phyloP scores from a whole-genome alignment of 2,797 vertebrate genomes.

The Pempheris klunzingeri region DNA sequence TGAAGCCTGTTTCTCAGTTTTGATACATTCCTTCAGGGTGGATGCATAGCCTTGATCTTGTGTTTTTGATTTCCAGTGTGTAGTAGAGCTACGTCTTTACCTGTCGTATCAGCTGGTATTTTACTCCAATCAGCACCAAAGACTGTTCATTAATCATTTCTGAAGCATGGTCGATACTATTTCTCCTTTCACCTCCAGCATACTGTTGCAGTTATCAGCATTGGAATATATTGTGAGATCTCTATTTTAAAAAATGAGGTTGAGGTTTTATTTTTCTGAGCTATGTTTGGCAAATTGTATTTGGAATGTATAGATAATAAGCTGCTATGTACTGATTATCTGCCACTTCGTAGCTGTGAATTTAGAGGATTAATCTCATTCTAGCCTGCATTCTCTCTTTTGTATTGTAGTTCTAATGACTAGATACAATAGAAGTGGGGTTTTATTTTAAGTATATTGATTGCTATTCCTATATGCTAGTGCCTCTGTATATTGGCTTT shows the following conservation, averaged over 20 bases:
- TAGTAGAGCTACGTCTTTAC: conserved; percentile 75
- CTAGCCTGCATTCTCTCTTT: conserved; percentile 93
- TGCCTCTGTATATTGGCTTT: conserved; percentile 89
- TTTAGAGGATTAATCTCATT: conserved; percentile 97
- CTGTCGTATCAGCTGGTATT: conserved; percentile 72
- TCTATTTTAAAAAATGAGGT: conserved; percentile 88
- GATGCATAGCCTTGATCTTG: conserved; percentile 73
- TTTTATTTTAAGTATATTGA: conserved; percentile 85
- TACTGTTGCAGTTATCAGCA: conserved; percentile 84
- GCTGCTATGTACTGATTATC: conserved; percentile 98
- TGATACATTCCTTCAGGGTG: conserved; percentile 99
- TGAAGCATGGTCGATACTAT: conserved; percentile 92
- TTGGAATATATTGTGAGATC: conserved; percentile 83
- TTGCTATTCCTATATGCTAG: conserved; percentile 83
- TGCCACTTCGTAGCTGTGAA: conserved; percentile 99
- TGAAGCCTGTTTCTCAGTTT: conserved; percentile 90
- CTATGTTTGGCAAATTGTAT: conserved; percentile 95
- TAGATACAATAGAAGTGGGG: conserved; percentile 91
- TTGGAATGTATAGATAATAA: conserved; percentile 99
- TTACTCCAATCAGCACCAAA: conserved; percentile 93
- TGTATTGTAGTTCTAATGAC: conserved; percentile 90
- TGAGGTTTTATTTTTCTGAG: conserved; percentile 92
- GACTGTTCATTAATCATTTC: conserved; percentile 93
- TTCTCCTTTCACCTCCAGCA: conserved; percentile 92
- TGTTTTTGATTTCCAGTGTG: conserved; percentile 74